A percentile compares a stretch with the other conserved stretches of the same genome.
Conservation (phyloP, 1,140 invertebrate species). For the Drosophila truncata region DNA sequence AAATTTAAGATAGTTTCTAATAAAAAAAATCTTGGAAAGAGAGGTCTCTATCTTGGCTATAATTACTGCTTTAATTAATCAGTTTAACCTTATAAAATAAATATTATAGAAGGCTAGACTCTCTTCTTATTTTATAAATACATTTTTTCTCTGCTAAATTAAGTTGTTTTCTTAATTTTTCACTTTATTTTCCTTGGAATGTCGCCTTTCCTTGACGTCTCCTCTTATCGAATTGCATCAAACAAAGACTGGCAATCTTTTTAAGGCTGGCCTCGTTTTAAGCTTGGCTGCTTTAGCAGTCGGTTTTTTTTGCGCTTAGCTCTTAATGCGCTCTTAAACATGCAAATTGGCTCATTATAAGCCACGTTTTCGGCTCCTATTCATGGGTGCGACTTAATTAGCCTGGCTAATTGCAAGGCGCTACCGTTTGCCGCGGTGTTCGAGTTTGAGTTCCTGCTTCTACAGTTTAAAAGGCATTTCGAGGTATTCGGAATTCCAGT, state of each 20-base stretch:
- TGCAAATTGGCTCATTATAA: slow-evolving; percentile 77
- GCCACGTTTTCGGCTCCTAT: slow-evolving; percentile 53
- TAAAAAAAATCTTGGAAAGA: not conserved
- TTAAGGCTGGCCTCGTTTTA: slow-evolving; percentile 42
- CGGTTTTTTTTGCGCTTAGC: slow-evolving; percentile 10
- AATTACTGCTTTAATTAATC: no score
- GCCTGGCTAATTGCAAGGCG: slow-evolving; percentile 71
- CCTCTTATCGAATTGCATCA: slow-evolving; percentile 22
- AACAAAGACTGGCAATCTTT: slow-evolving; percentile 10
- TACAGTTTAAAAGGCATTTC: not conserved
- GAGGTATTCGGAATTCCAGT: slow-evolving; percentile 8
- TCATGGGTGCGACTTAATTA: slow-evolving; percentile 73
- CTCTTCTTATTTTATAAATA: no score
- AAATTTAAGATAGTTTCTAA: fast-evolving
- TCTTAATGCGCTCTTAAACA: slow-evolving; percentile 72
- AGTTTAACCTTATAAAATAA: not conserved
- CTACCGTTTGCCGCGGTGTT: slow-evolving; percentile 61
- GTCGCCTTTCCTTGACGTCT: slow-evolving; percentile 1
- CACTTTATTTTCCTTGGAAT: not conserved
- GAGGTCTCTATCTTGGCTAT: no score
- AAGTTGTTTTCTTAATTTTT: not conserved
- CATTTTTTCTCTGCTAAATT: not conserved
- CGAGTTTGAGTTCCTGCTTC: not conserved
- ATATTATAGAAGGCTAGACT: no score
- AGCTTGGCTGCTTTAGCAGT: slow-evolving; percentile 34